Base-by-base conservation (phyloP, 2,113 vertebrate species). In the Gorsachius goisagi region DNA sequence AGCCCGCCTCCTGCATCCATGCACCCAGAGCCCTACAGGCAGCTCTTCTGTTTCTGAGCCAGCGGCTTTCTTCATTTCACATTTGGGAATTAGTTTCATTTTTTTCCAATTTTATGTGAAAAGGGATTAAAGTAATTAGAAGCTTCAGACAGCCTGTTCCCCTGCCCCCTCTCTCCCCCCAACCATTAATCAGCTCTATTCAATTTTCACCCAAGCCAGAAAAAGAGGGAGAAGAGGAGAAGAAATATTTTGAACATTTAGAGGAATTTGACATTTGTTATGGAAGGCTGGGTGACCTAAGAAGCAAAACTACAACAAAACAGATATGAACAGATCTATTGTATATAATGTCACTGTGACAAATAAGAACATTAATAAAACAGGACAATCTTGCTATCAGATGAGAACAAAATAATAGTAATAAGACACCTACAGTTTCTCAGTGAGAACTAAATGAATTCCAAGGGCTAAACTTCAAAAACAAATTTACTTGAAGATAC, bases 111-210 rank as follows among this genome's bases (percentile, higher is more conserved):
- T 85, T 68, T 91, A 88, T 76, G 76, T 87, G 66, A 44, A 89
- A 92, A 79, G 21, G 37, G 49, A 94, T 85, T 68, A 89, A 94
- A 94, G 49, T 26, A 78, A 91, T 91, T 68, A 88, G 66, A 85
- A 72, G 53, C 56, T 90, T 91, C 81, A 87, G 47, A 93, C 0
- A 0, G 66, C 52, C 58, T 32, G 56, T 84, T 67, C 72, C 84
- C 39, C 33, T 30, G n/a, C 23, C 11, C 45, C 55, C 28, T 16
- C 26, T 16, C 8, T 41, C 14, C n/a, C 15, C 4, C 2, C 8
- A 50, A 37, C 32, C 39, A 92, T 85, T 78, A 82, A 89, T 74
- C 83, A 87, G 37, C n/a, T 89, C 33, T 78, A 75, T 81, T 67
- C 83, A 26, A 41, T 75, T 89, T 84, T 68, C 58, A 49, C 44